Percentiles rank a stretch among this genome's conserved stretches.
Evolutionary conservation across 2,888 invertebrate species (phyloP).

Genomic region (Oxyteleia sp.): DNA sequence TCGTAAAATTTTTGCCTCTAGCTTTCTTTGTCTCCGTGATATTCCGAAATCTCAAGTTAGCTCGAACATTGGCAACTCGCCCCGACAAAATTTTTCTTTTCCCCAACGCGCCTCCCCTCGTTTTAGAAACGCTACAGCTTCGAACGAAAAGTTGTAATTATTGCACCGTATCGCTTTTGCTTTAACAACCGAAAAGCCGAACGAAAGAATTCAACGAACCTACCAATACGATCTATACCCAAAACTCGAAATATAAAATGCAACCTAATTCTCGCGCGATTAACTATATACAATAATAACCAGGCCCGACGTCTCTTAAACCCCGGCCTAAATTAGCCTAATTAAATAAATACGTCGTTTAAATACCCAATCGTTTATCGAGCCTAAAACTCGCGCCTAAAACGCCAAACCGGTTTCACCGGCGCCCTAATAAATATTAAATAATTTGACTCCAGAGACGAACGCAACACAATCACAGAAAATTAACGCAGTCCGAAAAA

Average conservation of each 20-base stretch:
- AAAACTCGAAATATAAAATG: constrained; percentile 43
- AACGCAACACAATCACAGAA: constrained; percentile 68
- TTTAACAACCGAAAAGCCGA: constrained; percentile 32
- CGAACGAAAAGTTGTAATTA: constrained; percentile 61
- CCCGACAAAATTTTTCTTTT: constrained; percentile 7
- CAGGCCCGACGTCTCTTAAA: constrained; percentile 32
- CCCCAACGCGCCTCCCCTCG: background rate
- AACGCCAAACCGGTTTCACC: background rate
- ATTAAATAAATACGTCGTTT: constrained; percentile 63
- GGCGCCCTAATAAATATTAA: constrained; percentile 51
- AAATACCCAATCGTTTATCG: constrained; percentile 63
- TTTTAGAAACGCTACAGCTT: constrained; percentile 25
- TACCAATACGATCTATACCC: constrained; percentile 21
- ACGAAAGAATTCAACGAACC: constrained; percentile 44
- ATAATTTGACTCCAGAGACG: constrained; percentile 48
- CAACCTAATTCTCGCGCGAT: constrained; percentile 57
- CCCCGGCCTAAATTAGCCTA: constrained; percentile 48
- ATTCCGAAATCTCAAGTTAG: constrained; percentile 26
- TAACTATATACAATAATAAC: constrained; percentile 65
- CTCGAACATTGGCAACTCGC: constrained; percentile 54
- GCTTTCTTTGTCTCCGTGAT: constrained; percentile 32
- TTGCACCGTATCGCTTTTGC: constrained; percentile 72
- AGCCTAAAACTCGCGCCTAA: constrained; percentile 45
- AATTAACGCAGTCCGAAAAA: constrained; percentile 61
- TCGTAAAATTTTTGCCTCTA: constrained; percentile 24